Evolutionary conservation across 1,140 invertebrate species (phyloP).

Genomic region (Saccostrea echinata): DNA sequence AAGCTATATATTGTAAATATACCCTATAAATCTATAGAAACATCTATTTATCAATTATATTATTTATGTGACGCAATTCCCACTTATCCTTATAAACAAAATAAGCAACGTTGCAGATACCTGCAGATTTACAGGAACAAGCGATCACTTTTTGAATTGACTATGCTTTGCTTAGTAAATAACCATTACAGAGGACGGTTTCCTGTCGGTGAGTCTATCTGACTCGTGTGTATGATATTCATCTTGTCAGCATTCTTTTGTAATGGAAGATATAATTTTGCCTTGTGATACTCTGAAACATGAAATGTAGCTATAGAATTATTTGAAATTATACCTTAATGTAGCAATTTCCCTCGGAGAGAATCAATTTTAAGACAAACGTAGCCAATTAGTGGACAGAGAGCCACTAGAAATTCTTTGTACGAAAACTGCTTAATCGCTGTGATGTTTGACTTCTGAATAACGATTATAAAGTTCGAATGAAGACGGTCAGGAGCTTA

Average conservation of each 20-base stretch:
- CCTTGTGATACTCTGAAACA: constrained; percentile 6
- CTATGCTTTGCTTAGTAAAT: too few relatives aligned
- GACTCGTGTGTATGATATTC: background rate
- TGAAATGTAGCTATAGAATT: constrained; percentile 30
- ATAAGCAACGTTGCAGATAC: too few relatives aligned
- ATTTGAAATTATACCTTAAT: constrained; percentile 40
- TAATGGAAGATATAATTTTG: constrained; percentile 28
- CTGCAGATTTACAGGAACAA: too few relatives aligned
- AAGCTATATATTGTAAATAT: too few relatives aligned
- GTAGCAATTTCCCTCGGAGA: constrained; percentile 13
- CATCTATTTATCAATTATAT: too few relatives aligned
- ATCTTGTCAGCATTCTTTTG: background rate
- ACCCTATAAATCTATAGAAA: too few relatives aligned
- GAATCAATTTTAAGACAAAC: constrained; percentile 6
- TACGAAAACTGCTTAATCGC: background rate
- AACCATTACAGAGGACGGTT: background rate
- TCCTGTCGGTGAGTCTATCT: background rate
- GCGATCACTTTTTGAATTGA: too few relatives aligned
- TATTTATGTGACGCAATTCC: too few relatives aligned
- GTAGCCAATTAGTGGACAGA: constrained; percentile 13
- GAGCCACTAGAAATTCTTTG: background rate
- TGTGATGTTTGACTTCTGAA: background rate
- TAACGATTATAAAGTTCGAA: background rate
- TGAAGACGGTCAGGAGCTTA: background rate
- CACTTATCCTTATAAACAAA: too few relatives aligned